Percentiles rank a stretch among this genome's conserved stretches.
These are phyloP conservation scores for Drosophila ficusphila DNA, from an alignment of 1,140 invertebrate genomes.

Conservation along the genomic window DNA sequence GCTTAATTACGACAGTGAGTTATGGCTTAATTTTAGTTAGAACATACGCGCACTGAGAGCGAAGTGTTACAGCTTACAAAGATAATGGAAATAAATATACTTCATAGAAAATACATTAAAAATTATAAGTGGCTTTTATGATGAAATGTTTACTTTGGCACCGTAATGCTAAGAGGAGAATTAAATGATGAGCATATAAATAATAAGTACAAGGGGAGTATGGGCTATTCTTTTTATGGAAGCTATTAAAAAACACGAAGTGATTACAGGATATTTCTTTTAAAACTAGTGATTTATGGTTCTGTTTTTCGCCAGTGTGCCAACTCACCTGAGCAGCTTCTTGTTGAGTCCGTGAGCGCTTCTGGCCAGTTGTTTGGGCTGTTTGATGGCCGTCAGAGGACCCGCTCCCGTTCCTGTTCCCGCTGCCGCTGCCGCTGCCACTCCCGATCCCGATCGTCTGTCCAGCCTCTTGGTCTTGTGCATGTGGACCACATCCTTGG, in stretches of 20 bases:
- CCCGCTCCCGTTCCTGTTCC: conserved; percentile 6
- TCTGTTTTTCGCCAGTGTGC: neutral
- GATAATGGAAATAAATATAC: too few species aligned
- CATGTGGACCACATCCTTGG: conserved; percentile 63
- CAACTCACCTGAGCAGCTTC: conserved; percentile 76
- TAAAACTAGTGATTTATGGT: neutral
- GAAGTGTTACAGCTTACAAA: too few species aligned
- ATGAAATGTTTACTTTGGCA: too few species aligned
- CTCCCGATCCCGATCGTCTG: conserved; percentile 18
- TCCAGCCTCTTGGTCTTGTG: conserved; percentile 64
- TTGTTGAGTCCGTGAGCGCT: conserved; percentile 76
- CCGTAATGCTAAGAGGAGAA: too few species aligned
- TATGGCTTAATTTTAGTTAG: neutral
- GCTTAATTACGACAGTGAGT: neutral
- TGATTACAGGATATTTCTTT: neutral
- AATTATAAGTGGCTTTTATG: too few species aligned
- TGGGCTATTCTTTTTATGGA: too few species aligned
- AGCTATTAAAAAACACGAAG: too few species aligned
- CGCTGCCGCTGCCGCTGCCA: conserved; percentile 1
- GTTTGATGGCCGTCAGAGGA: conserved; percentile 44
- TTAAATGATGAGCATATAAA: too few species aligned
- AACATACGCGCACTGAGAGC: neutral
- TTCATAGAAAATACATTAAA: too few species aligned
- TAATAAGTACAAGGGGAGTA: too few species aligned
- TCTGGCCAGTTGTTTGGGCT: conserved; percentile 53